Evolutionary conservation across 2,113 vertebrate species (phyloP).

Genomic region (Carassius carassius): DNA sequence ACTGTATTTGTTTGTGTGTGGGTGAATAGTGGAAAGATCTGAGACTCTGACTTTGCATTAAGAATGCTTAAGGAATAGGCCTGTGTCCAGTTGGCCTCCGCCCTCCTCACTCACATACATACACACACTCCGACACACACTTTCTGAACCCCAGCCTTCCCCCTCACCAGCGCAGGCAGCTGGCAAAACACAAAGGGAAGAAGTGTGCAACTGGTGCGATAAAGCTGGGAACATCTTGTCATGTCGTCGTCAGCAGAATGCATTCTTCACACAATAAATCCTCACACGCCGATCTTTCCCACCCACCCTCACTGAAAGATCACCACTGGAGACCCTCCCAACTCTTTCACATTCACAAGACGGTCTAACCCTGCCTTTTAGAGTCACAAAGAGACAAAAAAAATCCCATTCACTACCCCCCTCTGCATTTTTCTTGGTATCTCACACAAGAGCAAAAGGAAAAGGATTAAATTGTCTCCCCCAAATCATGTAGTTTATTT

Average conservation of each 20-base stretch:
- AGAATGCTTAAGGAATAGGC: constrained; percentile 44
- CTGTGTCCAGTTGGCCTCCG: constrained; percentile 44
- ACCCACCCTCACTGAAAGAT: constrained; percentile 21
- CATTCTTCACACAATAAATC: constrained; percentile 67
- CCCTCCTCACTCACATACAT: constrained; percentile 30
- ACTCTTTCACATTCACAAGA: constrained; percentile 15
- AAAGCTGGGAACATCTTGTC: constrained; percentile 75
- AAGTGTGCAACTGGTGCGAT: constrained; percentile 79
- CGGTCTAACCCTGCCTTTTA: constrained; percentile 7
- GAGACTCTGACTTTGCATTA: constrained; percentile 48
- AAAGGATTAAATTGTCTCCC: too few species aligned
- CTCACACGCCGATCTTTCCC: background rate
- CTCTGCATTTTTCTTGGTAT: background rate
- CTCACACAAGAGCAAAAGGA: too few species aligned
- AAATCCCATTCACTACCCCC: background rate
- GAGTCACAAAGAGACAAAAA: constrained; percentile 29
- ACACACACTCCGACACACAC: constrained; percentile 34
- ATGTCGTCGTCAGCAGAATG: constrained; percentile 70
- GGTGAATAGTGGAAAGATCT: constrained; percentile 28
- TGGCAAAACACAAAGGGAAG: constrained; percentile 77
- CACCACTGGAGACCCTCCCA: constrained; percentile 22
- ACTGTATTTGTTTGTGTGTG: constrained; percentile 29
- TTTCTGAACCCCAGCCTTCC: constrained; percentile 16
- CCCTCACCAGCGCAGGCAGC: constrained; percentile 66
- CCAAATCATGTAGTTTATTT: background rate